These are phyloP conservation scores for Cheirogaleus major DNA, from an alignment of 2,797 vertebrate genomes.

Conservation along the genomic window DNA sequence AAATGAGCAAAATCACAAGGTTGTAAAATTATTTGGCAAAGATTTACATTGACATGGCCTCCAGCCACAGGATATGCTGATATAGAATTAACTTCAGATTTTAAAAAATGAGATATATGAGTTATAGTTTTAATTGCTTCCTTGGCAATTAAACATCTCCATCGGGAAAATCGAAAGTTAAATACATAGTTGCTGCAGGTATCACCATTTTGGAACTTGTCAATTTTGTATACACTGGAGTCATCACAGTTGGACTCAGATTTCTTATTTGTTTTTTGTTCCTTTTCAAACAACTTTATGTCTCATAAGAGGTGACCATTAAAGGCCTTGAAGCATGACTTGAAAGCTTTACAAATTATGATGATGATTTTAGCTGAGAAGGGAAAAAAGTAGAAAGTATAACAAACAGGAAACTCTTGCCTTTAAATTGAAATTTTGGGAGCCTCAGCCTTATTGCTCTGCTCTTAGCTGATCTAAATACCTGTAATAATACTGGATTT, in stretches of 20 bases:
- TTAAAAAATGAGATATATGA: background rate
- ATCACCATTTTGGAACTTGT: background rate
- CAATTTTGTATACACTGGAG: background rate
- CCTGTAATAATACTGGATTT: background rate
- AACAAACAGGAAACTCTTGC: background rate
- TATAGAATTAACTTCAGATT: constrained; percentile 9
- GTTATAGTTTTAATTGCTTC: background rate
- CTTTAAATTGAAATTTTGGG: constrained; percentile 18
- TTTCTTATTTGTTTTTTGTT: background rate
- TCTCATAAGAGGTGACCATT: background rate
- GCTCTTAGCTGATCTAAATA: background rate
- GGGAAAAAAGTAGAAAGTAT: background rate
- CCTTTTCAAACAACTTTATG: background rate
- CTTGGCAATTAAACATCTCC: background rate
- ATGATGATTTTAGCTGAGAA: constrained; percentile 11
- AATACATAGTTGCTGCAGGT: background rate
- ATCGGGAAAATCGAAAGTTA: background rate
- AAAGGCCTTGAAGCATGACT: background rate
- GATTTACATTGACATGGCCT: background rate
- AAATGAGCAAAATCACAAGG: background rate
- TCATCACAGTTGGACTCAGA: background rate
- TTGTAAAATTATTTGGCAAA: background rate
- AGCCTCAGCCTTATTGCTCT: background rate
- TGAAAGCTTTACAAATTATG: background rate
- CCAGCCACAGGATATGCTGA: background rate